Base-by-base conservation (phyloP, 2,797 vertebrate genomes). In the Notoglanidium macrostoma region DNA sequence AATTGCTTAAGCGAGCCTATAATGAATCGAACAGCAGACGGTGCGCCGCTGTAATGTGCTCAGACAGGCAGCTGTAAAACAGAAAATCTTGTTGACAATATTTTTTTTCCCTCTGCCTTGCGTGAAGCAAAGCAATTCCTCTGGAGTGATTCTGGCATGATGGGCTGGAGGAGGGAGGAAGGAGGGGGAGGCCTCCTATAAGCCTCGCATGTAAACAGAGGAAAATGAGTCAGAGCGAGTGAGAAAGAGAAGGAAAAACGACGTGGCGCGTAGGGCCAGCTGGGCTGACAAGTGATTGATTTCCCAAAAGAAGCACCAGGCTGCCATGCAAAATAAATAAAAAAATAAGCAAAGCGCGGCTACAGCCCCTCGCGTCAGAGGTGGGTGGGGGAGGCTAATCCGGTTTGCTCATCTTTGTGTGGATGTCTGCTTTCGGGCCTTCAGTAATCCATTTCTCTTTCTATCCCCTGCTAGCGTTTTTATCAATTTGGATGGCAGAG, bases 11-110 rank as follows among this genome's bases (percentile, higher is more conserved):
- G 90, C 87, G 81, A 29, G 73, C 57, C 87, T 74, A 72, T 91
- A 92, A 91, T 90, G 87, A 91, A 90, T 90, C 88, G 87, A 86
- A 85, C 86, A 78, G 87, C 90, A 92, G 86, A 90, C 89, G 81
- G 85, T 84, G 83, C 55, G 72, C 70, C 7, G 70, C 74, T 29
- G 83, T 88, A 86, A 88, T 89, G 83, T 49, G 81, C 87, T 88
- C 84, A 89, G 90, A 89, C 87, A 90, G 84, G 51, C 81, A 79
- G 87, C 88, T 85, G 80, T 86, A 83, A 87, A 89, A 90, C 87
- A 88, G 65, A 82, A 90, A 90, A 87, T 90, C 81, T 86, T 87
- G 85, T 86, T 86, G 89, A 91, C 83, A 73, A 83, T 86, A 88
- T 88, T 84, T 73, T 88, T 23, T 61, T 85, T 89, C 21, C 26